Percentiles rank a stretch among this genome's conserved stretches.
phyloP scores from a whole-genome alignment of 2,797 vertebrate species.

The Xerus rutilus region DNA sequence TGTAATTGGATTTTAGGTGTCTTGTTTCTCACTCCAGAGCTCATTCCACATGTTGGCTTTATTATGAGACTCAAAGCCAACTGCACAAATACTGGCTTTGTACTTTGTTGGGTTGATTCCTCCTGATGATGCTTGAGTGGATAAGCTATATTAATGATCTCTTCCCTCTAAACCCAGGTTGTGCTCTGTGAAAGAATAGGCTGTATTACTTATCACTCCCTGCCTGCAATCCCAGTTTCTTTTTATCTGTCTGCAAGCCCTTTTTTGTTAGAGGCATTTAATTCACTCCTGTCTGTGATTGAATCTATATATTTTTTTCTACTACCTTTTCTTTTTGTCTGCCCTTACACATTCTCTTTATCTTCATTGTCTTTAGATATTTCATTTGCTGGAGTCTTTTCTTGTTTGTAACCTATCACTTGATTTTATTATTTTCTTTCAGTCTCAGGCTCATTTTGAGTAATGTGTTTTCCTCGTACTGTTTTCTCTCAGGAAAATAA shows the following conservation, averaged over 20 bases:
- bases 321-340: slow-evolving; percentile 65
- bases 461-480: slow-evolving; percentile 69
- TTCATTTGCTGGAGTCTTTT: slow-evolving; percentile 67
- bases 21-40: not conserved
- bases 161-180: slow-evolving; percentile 27
- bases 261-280: slow-evolving; percentile 68
- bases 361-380: slow-evolving; percentile 70
- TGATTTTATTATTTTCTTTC: slow-evolving; percentile 80
- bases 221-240: slow-evolving; percentile 60
- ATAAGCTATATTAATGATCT: slow-evolving; percentile 47
- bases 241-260: slow-evolving; percentile 39
- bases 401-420: slow-evolving; percentile 77
- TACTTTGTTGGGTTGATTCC: not conserved
- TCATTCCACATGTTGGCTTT: not conserved
- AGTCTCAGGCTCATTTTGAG: slow-evolving; percentile 61
- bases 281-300: slow-evolving; percentile 34
- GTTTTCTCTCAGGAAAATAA: slow-evolving; percentile 69
- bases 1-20: not conserved
- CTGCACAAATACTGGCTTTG: not conserved
- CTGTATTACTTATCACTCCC: not conserved
- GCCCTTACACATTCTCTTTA: slow-evolving; percentile 64
- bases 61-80: not conserved
- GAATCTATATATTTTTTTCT: slow-evolving; percentile 57
- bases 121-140: not conserved
- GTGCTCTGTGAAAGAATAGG: not conserved